Evolutionary conservation across 2,797 vertebrate genomes (phyloP), one percentile per base, ranked within the genome.

Genomic region (Diplodus puntazzo): DNA sequence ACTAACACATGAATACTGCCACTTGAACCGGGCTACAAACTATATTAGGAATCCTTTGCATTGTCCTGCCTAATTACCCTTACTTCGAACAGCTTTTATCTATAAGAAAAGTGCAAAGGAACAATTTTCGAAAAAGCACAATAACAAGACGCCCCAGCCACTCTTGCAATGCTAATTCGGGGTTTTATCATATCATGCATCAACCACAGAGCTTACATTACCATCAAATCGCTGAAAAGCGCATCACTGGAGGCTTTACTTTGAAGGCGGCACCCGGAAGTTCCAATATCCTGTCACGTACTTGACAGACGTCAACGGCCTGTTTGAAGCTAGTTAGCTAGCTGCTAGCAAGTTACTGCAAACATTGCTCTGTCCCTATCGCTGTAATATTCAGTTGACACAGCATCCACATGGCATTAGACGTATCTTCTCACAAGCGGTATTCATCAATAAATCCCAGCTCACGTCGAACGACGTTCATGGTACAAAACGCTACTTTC

Each of bases 301-400:
- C 57, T 79, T 92, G 30, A 64, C 68, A 17, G 11, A 53, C 20
- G 17, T 58, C 60, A 27, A 54, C 17, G 93, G 93, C 92, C 91
- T 91, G 50, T 69, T 73, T 65, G 10, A 52, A n/a, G 83, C 79
- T 90, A 83, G 45, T 68, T 77, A 82, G 69, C 81, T 78, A 83
- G 43, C 75, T 42, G 54, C 67, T 88, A 90, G 85, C 90, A 87
- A 78, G 21, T 74, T 62, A 49, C 70, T 61, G 73, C 81, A 83
- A 86, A 85, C 70, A 78, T 67, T 65, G 30, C 14, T 23, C 18
- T 39, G 7, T 69, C 23, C 73, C 11, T 45, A 63, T 34, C 43
- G 6, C 39, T 69, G 45, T n/a, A 27, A n/a, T 27, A 49, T 5
- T 48, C 11, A 46, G 18, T 27, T 66, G 67, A 65, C 55, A 46